Conservation (phyloP, 2,888 invertebrate species). For the Drosophila longiperda region DNA sequence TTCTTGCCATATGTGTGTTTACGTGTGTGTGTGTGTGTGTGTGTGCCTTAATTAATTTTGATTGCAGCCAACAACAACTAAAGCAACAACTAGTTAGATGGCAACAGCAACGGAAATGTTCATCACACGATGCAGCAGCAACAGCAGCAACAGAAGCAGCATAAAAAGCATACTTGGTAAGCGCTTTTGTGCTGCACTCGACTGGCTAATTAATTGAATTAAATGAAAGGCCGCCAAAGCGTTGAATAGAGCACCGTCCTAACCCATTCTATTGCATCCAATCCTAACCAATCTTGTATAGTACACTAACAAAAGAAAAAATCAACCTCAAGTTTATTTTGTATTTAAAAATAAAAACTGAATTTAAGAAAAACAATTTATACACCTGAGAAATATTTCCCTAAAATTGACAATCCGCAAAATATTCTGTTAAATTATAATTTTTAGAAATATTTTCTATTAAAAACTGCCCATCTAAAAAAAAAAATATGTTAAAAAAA, state of each 20-base stretch:
- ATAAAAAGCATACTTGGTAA: constrained; percentile 15
- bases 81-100: constrained; percentile 27
- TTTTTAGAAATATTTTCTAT: too few relatives aligned
- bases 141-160: not conserved
- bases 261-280: constrained; percentile 11
- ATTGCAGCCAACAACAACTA: constrained; percentile 56
- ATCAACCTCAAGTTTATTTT: not conserved
- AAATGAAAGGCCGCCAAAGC: constrained; percentile 58
- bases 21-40: constrained; percentile 31
- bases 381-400: too few relatives aligned
- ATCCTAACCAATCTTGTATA: constrained; percentile 47
- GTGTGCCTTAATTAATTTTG: constrained; percentile 77
- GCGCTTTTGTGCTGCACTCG: constrained; percentile 39
- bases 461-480: too few relatives aligned
- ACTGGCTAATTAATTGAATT: constrained; percentile 74
- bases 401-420: not conserved
- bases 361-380: too few relatives aligned
- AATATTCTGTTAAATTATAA: too few relatives aligned
- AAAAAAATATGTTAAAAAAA: too few relatives aligned
- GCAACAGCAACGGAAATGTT: constrained; percentile 68
- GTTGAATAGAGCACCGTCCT: constrained; percentile 17
- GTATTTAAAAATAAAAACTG: not conserved
- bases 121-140: constrained; percentile 63
- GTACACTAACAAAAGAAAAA: not conserved
- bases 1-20: constrained; percentile 29